A percentile compares a stretch with the other conserved stretches of the same genome.
Evolutionary conservation across 1,140 invertebrate species (phyloP).

Genomic region (Drosophila pruinosa): DNA sequence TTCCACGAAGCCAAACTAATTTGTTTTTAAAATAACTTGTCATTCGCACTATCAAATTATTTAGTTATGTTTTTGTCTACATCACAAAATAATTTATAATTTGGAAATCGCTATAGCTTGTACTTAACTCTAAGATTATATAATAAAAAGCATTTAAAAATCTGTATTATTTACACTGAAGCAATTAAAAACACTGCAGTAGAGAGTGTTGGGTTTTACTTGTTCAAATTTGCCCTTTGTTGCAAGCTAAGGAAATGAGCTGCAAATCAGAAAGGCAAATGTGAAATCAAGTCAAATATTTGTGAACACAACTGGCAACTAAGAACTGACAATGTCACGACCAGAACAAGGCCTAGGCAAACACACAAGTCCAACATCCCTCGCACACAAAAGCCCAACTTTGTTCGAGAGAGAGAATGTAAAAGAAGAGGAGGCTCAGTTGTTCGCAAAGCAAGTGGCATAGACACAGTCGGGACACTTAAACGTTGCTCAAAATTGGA

Average conservation of each 20-base stretch:
- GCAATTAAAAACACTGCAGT: too few relatives aligned
- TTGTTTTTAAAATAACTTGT: too few relatives aligned
- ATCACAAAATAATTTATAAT: too few relatives aligned
- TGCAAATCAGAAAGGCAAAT: slow-evolving; percentile 38
- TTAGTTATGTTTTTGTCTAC: too few relatives aligned
- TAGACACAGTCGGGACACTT: slow-evolving; percentile 59
- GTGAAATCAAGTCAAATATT: slow-evolving; percentile 66
- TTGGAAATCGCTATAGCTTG: too few relatives aligned
- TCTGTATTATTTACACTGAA: too few relatives aligned
- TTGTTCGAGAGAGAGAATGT: background rate
- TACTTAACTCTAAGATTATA: too few relatives aligned
- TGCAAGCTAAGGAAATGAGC: slow-evolving; percentile 8
- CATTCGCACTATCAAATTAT: too few relatives aligned
- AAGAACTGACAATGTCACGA: slow-evolving; percentile 49
- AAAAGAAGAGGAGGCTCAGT: too few relatives aligned
- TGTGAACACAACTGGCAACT: slow-evolving; percentile 31
- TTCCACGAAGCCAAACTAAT: too few relatives aligned
- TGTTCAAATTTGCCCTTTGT: background rate
- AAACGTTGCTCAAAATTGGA: slow-evolving; percentile 77
- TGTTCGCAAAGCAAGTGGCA: slow-evolving; percentile 28
- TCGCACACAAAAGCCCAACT: slow-evolving; percentile 39
- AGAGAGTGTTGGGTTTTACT: too few relatives aligned
- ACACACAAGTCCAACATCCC: background rate
- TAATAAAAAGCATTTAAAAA: too few relatives aligned
- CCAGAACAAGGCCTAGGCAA: slow-evolving; percentile 40